These are phyloP conservation scores for Pseudomyrmex cubaensis DNA, from an alignment of 1,140 invertebrate species.

Conservation along the genomic window DNA sequence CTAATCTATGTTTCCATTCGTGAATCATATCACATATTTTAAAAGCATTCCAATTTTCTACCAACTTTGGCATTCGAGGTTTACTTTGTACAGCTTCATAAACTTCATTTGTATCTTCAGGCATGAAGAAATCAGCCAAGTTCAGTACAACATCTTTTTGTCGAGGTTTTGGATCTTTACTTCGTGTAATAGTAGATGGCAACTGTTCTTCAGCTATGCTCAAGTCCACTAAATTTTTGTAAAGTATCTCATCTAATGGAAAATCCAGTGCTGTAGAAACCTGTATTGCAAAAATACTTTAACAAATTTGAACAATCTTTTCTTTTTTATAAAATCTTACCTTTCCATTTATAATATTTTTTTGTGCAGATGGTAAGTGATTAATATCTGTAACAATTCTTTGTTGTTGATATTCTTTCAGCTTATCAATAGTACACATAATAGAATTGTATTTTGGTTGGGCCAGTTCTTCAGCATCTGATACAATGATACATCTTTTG, in stretches of 20 bases:
- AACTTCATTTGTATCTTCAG: constrained; percentile 73
- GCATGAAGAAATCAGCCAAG: constrained; percentile 77
- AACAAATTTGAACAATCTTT: not conserved
- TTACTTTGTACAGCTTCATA: constrained; percentile 64
- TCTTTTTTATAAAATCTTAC: constrained; percentile 66
- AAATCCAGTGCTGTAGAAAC: constrained; percentile 78
- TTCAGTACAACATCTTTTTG: constrained; percentile 75
- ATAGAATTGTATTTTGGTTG: constrained; percentile 81
- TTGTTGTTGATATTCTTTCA: constrained; percentile 74
- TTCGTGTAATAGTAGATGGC: constrained; percentile 71
- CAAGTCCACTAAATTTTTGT: constrained; percentile 79
- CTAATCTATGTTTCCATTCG: constrained; percentile 74
- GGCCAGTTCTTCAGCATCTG: constrained; percentile 61
- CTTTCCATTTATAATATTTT: constrained; percentile 76
- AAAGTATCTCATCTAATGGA: constrained; percentile 77
- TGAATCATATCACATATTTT: constrained; percentile 77
- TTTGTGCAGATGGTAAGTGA: constrained; percentile 72
- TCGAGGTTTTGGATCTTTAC: constrained; percentile 78
- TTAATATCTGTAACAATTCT: constrained; percentile 72
- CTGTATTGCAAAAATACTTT: constrained; percentile 65
- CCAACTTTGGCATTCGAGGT: constrained; percentile 60
- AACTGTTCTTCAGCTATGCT: constrained; percentile 78
- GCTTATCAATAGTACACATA: constrained; percentile 75
- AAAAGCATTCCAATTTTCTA: constrained; percentile 74
- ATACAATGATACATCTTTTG: not conserved